Conservation (phyloP, 2,888 invertebrate species). For the Drosophila borborema region DNA sequence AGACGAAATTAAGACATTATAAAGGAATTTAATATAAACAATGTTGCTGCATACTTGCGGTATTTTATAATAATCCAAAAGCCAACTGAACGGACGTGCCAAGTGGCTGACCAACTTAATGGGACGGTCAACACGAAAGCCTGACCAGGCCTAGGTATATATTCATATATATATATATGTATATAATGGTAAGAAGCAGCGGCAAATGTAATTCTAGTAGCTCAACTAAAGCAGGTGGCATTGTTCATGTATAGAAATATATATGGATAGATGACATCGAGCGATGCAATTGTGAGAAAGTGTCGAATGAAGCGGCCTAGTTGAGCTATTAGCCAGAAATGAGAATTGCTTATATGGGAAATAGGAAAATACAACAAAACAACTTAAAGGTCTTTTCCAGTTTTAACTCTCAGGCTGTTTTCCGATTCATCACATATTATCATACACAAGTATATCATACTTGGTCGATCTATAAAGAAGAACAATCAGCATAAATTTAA, state of each 20-base stretch:
- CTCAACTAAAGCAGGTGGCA: slow-evolving; percentile 26
- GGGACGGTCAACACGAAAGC: slow-evolving; percentile 42
- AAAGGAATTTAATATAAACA: slow-evolving; percentile 60
- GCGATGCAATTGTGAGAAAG: neutral
- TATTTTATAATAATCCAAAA: slow-evolving; percentile 68
- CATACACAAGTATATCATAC: too few species aligned
- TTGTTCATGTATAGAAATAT: neutral
- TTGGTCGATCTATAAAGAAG: too few species aligned
- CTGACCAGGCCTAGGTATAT: slow-evolving; percentile 1
- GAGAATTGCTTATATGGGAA: neutral
- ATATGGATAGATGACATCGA: neutral
- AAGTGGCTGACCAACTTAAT: slow-evolving; percentile 73
- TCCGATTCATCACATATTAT: too few species aligned
- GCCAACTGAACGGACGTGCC: slow-evolving; percentile 59
- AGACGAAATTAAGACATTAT: slow-evolving; percentile 66
- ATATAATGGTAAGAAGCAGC: slow-evolving; percentile 7
- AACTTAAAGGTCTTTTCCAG: neutral
- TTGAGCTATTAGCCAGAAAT: neutral
- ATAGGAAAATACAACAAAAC: too few species aligned
- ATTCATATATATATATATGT: neutral
- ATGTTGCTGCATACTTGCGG: slow-evolving; percentile 67
- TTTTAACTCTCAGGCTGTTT: neutral
- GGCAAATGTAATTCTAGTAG: slow-evolving; percentile 13
- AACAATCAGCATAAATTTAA: too few species aligned
- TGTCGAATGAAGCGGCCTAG: neutral